These are phyloP conservation scores for Phengaris alcon DNA, from an alignment of 2,888 invertebrate species.

Conservation along the genomic window DNA sequence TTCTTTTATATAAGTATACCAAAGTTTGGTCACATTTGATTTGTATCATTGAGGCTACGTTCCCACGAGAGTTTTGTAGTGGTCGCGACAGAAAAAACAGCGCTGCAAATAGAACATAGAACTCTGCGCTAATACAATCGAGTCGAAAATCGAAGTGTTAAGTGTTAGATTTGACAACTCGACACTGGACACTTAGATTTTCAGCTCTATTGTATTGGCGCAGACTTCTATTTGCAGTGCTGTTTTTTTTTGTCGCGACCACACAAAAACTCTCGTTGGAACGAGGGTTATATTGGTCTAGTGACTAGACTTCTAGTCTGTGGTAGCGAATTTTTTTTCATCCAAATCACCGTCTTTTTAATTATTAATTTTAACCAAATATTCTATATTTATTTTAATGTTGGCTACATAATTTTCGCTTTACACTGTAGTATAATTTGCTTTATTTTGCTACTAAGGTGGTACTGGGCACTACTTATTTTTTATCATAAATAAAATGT, in stretches of 20 bases:
- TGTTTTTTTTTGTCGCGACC: no score
- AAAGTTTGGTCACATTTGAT: slow-evolving; percentile 8
- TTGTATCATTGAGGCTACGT: not conserved
- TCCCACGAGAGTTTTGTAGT: no score
- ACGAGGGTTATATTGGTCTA: not conserved
- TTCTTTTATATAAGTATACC: not conserved
- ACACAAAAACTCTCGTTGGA: no score
- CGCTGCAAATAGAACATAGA: no score
- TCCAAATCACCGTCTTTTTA: not conserved
- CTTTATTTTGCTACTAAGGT: slow-evolving; percentile 22
- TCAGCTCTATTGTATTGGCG: no score
- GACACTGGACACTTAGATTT: no score
- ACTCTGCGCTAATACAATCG: no score
- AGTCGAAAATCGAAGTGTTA: no score
- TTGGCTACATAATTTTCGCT: slow-evolving; percentile 25
- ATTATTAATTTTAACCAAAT: slow-evolving; percentile 20
- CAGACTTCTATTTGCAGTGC: no score
- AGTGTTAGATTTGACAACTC: no score
- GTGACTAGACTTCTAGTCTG: not conserved
- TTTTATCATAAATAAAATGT: not conserved
- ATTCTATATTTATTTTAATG: slow-evolving; percentile 26
- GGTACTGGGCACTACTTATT: slow-evolving; percentile 2
- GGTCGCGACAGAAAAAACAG: no score
- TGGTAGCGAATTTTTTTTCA: slow-evolving; percentile 10
- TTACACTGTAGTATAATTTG: slow-evolving; percentile 27